Conservation (phyloP, 2,888 invertebrate species). For the Apamea crenata region DNA sequence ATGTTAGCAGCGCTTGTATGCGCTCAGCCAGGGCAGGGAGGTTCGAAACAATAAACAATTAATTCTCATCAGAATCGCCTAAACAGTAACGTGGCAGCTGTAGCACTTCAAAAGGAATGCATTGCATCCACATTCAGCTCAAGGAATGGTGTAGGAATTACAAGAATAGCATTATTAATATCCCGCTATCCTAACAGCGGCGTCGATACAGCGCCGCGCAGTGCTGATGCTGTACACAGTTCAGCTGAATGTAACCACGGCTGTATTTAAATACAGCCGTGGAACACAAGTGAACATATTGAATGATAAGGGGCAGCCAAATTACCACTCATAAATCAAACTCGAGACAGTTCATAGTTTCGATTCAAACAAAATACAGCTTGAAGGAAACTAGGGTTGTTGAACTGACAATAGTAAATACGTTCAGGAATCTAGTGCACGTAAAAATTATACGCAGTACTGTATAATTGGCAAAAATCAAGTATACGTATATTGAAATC, state of each 20-base stretch:
- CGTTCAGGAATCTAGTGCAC: not conserved
- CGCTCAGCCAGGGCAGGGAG: slow-evolving; percentile 69
- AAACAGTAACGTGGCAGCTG: slow-evolving; percentile 72
- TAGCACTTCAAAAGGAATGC: slow-evolving; percentile 75
- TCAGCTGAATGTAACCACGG: slow-evolving; percentile 52
- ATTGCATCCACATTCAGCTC: slow-evolving; percentile 66
- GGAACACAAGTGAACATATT: slow-evolving; percentile 76
- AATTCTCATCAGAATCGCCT: slow-evolving; percentile 75
- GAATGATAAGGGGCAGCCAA: slow-evolving; percentile 77
- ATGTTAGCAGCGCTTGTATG: slow-evolving; percentile 71
- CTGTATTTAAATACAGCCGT: slow-evolving; percentile 70
- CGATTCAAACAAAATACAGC: slow-evolving; percentile 67
- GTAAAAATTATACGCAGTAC: not conserved
- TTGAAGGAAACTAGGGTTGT: slow-evolving; percentile 72
- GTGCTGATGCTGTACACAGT: slow-evolving; percentile 50
- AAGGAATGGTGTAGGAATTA: slow-evolving; percentile 62
- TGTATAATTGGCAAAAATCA: not conserved
- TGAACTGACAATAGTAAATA: slow-evolving; percentile 59
- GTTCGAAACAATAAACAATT: slow-evolving; percentile 80
- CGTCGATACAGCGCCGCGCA: slow-evolving; percentile 38
- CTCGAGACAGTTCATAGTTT: slow-evolving; percentile 71
- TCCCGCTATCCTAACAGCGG: slow-evolving; percentile 36
- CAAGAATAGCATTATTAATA: slow-evolving; percentile 60
- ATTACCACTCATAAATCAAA: slow-evolving; percentile 76
- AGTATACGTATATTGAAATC: slow-evolving; percentile 22